phyloP scores from a whole-genome alignment of 1,140 invertebrate species.

The Lasioglossum baleicum region DNA sequence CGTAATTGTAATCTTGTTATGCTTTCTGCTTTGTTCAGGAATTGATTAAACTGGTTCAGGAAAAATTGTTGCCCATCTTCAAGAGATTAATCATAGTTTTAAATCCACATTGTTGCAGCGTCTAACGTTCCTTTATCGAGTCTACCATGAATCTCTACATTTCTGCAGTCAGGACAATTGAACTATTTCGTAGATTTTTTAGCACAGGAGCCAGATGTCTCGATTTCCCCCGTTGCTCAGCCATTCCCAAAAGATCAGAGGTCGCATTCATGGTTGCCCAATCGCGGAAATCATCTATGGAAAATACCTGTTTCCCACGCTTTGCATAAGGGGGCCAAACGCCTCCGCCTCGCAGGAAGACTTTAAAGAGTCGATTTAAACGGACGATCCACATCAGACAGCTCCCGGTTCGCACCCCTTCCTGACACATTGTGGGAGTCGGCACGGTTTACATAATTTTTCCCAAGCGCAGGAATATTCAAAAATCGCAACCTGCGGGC shows the following conservation, averaged over 20 bases:
- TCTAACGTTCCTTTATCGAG: too few species aligned
- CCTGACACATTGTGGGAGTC: slow-evolving; percentile 63
- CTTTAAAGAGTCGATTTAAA: slow-evolving; percentile 12
- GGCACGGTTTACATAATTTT: slow-evolving; percentile 77
- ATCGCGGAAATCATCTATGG: background rate
- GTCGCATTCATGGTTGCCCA: background rate
- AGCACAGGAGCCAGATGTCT: too few species aligned
- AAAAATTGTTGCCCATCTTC: too few species aligned
- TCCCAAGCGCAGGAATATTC: slow-evolving; percentile 66
- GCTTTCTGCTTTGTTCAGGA: too few species aligned
- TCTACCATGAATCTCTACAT: too few species aligned
- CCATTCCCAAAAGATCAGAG: background rate
- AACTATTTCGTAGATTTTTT: too few species aligned
- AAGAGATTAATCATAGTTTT: too few species aligned
- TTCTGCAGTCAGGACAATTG: too few species aligned
- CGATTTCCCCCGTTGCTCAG: background rate
- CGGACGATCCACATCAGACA: slow-evolving; percentile 1
- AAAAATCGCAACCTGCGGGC: slow-evolving; percentile 72
- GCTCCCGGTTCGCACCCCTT: slow-evolving; percentile 22
- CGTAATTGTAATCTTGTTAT: background rate
- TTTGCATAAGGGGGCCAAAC: background rate
- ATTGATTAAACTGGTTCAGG: too few species aligned
- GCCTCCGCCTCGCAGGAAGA: background rate
- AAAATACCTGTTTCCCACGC: slow-evolving; percentile 12
- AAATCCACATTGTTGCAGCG: too few species aligned